These are phyloP conservation scores for Otis tarda DNA, from an alignment of 2,113 vertebrate species.

Conservation along the genomic window DNA sequence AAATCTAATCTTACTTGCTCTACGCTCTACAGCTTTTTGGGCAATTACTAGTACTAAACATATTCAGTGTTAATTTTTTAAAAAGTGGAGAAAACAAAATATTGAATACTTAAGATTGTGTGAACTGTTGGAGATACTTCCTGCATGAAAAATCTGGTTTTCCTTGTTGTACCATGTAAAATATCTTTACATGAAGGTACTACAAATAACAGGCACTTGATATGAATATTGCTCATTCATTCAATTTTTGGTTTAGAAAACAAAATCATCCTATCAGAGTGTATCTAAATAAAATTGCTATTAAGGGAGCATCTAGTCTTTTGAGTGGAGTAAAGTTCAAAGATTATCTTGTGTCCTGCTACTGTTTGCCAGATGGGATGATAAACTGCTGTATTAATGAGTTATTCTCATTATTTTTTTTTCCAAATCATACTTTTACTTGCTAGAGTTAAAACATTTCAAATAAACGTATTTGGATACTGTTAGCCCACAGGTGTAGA, in stretches of 20 bases:
- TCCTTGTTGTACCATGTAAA: not conserved
- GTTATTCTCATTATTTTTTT: not conserved
- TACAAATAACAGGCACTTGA: not conserved
- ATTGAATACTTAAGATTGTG: not conserved
- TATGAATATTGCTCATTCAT: not conserved
- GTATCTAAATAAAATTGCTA: not conserved
- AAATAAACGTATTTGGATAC: not conserved
- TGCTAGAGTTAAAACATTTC: not conserved
- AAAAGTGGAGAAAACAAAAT: not conserved
- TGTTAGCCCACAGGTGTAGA: not conserved
- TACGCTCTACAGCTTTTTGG: not conserved
- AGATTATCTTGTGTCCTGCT: not conserved
- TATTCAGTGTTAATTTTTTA: not conserved
- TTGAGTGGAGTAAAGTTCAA: not conserved
- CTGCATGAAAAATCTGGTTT: not conserved
- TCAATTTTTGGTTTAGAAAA: not conserved
- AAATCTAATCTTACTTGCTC: not conserved
- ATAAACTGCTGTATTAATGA: not conserved
- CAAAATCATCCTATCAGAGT: not conserved
- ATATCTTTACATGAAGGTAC: not conserved
- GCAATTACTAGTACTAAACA: not conserved
- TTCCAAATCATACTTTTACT: not conserved
- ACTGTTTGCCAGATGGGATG: not conserved
- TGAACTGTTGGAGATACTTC: not conserved
- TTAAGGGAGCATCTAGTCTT: not conserved